Conservation (phyloP, 1,140 invertebrate genomes). For the Ericerus pela region DNA sequence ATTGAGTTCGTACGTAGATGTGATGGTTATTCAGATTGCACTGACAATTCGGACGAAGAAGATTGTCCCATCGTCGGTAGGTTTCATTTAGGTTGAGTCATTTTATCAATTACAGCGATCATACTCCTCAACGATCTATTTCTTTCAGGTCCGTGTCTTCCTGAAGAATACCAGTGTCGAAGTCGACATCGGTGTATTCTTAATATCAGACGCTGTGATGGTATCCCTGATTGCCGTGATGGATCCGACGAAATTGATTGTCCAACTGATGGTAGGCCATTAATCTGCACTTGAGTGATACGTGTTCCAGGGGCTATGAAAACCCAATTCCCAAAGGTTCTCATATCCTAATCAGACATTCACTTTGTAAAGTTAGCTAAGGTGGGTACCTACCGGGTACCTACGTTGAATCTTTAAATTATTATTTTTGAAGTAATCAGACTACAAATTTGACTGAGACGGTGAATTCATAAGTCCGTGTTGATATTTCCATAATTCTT, state of each 20-base stretch:
- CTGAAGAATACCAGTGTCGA: conserved; percentile 37
- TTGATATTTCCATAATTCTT: too few relatives aligned
- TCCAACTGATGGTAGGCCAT: background rate
- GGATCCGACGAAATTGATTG: conserved; percentile 68
- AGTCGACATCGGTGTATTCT: conserved; percentile 39
- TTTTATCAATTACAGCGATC: conserved; percentile 10
- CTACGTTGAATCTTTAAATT: too few relatives aligned
- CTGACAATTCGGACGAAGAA: conserved; percentile 58
- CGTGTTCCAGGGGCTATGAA: too few relatives aligned
- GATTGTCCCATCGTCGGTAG: conserved; percentile 39
- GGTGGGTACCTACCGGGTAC: too few relatives aligned
- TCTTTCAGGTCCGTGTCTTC: conserved; percentile 15
- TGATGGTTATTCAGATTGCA: conserved; percentile 52
- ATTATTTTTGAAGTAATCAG: too few relatives aligned
- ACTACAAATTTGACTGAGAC: too few relatives aligned
- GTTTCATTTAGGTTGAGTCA: background rate
- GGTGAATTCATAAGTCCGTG: too few relatives aligned
- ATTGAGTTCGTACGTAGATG: conserved; percentile 42
- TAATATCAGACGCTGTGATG: conserved; percentile 47
- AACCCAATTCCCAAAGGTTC: too few relatives aligned
- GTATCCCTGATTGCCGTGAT: conserved; percentile 49
- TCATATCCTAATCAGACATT: too few relatives aligned
- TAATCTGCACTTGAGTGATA: background rate
- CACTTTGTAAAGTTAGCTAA: too few relatives aligned
- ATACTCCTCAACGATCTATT: background rate